These are phyloP conservation scores for Leptinotarsa peninsularis DNA, from an alignment of 2,888 invertebrate species.

Conservation along the genomic window DNA sequence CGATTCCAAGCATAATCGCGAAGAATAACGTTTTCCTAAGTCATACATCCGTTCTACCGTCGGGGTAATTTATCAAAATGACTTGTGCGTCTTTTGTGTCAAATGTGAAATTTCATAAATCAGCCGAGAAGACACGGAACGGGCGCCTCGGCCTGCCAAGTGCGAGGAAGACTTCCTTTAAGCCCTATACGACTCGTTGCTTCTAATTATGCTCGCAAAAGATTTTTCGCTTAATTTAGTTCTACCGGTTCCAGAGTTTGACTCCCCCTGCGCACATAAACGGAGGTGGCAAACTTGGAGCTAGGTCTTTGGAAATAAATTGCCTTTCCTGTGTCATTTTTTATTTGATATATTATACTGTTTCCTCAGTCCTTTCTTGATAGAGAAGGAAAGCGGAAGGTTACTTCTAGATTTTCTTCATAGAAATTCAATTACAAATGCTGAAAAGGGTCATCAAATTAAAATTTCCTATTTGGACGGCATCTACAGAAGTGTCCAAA, in stretches of 20 bases:
- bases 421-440: no score
- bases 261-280: constrained; percentile 49
- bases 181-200: constrained; percentile 65
- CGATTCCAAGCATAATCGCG: constrained; percentile 1
- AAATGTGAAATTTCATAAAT: constrained; percentile 62
- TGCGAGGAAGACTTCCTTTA: constrained; percentile 52
- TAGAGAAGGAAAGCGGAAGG: no score
- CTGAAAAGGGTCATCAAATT: no score
- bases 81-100: constrained; percentile 40
- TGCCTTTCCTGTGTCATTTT: constrained; percentile 18
- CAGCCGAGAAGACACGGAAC: constrained; percentile 57
- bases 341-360: no score
- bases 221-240: constrained; percentile 68
- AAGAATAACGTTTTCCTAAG: not conserved
- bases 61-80: constrained; percentile 54
- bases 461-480: no score
- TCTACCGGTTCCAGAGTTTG: constrained; percentile 62
- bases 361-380: no score
- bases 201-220: constrained; percentile 67
- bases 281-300: constrained; percentile 23
- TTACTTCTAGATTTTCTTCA: no score
- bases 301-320: constrained; percentile 11
- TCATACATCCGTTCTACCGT: constrained; percentile 2
- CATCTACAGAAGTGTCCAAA: no score
- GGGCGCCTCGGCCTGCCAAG: constrained; percentile 42